Base-by-base conservation (phyloP, 2,113 vertebrate species). In the Austrofundulus limnaeus region DNA sequence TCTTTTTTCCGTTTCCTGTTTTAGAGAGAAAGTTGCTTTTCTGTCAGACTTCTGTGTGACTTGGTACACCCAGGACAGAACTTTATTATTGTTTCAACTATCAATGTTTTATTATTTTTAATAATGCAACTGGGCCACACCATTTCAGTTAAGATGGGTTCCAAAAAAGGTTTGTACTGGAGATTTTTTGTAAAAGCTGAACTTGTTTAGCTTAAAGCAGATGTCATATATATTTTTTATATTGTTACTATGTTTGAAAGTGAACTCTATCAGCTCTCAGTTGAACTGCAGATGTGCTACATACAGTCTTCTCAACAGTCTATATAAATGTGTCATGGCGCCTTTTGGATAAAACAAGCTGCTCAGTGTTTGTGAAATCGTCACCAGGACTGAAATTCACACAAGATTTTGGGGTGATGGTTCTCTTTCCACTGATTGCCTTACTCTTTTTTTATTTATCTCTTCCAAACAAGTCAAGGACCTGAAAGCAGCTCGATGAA, bases 361-460 rank as follows among this genome's bases (percentile, higher is more conserved):
- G 58, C 25, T 2, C 65, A 17, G 53, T 28, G 45, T 46, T 55
- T 42, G 17, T 45, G 66, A 49, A 5, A 53, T 53, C 67, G 75
- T 68, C 65, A 50, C 66, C 42, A 21, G 38, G 49, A 50, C 11
- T 72, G 59, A 75, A 76, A 74, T 59, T 41, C 49, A 43, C 49
- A 64, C 9, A 55, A 56, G 55, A 59, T 56, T 50, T 55, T 42
- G 0, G 17, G n/a, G 38, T 65, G 84, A 87, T 83, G 71, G 63
- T 62, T 54, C 61, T 65, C 52, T 67, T 48, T 61, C 46, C 48
- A 0, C 28, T 75, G 68, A 80, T 76, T 81, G 69, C 53, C 45
- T 77, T 67, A 14, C 31, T 66, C 56, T 68, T 42, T 21, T n/a
- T n/a, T n/a, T n/a, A n/a, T n/a, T n/a, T 61, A n/a, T 38, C 23